Percentiles rank a stretch among this genome's conserved stretches.
Evolutionary conservation across 2,113 vertebrate genomes (phyloP).

Genomic region (Delphinus delphis): DNA sequence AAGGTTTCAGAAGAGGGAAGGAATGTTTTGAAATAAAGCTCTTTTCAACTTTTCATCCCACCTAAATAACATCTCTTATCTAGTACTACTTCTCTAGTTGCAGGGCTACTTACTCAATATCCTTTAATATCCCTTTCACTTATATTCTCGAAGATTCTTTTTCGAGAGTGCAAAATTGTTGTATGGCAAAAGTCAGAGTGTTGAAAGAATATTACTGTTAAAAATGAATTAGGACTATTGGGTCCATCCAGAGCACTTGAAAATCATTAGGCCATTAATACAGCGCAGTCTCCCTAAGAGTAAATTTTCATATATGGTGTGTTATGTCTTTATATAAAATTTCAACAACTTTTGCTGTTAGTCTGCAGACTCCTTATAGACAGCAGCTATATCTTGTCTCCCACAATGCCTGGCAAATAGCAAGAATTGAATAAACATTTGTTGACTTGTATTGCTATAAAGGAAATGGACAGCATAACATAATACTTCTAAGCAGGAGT

Average conservation of each 20-base stretch:
- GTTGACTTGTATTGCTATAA: background rate
- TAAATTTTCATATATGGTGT: background rate
- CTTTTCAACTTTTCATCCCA: background rate
- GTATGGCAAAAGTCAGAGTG: background rate
- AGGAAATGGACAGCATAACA: constrained; percentile 27
- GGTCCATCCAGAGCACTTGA: background rate
- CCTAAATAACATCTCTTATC: background rate
- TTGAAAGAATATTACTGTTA: background rate
- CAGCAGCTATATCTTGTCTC: background rate
- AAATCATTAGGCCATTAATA: background rate
- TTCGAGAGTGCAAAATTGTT: background rate
- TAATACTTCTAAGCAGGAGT: background rate
- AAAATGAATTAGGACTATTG: background rate
- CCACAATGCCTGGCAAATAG: background rate
- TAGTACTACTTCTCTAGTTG: background rate
- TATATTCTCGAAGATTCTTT: background rate
- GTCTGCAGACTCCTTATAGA: background rate
- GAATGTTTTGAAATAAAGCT: background rate
- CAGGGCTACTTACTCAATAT: background rate
- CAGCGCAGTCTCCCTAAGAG: background rate
- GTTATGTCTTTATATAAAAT: background rate
- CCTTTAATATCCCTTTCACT: background rate
- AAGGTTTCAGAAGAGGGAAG: background rate
- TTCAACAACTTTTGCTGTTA: background rate
- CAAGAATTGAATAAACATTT: background rate